Base-by-base conservation (phyloP, 2,888 invertebrate species). In the Macrosiphum euphorbiae region DNA sequence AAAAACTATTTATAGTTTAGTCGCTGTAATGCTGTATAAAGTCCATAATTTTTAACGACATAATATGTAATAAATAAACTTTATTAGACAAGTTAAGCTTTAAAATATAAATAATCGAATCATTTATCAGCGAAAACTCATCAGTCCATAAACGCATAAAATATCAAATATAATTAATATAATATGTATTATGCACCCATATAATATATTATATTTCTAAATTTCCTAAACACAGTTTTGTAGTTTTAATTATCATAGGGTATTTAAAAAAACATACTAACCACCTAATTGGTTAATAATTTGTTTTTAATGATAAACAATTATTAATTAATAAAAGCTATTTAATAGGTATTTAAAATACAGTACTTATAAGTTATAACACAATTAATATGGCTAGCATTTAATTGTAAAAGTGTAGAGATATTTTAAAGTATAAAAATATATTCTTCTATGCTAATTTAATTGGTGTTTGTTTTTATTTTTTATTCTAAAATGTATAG, bases 1-100 rank as follows among this genome's bases (percentile, higher is more conserved):
- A 20, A 78, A 78, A 78, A 78, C 78, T 78, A 78, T 78, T 78
- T 78, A 78, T 78, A 78, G 78, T 78, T 78, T 78, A 78, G 78
- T 67, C n/a, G n/a, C 16, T 52, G 52, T 55, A 24, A 24, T 47
- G 1, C 67, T 67, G 67, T 67, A 16, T 67, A 67, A n/a, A 67
- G 67, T 67, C 67, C 8, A 78, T 13, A 3, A 13, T 78, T 35
- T 78, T 35, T 67, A 67, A 78, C 35, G 7, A 35, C 35, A 67
- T 67, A 78, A 35, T 35, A 35, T 35, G 78, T 8, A 78, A 78
- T 78, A 78, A 78, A 78, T 78, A 78, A 78, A 78, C 35, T 78
- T 78, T 35, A 78, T 78, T 78, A 78, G 35, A 78, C 78, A 78
- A 24, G 35, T 78, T 35, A 35, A 20, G 78, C 78, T 78, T 78